Conservation (phyloP, 1,140 invertebrate genomes). For the Drosophila mayri region DNA sequence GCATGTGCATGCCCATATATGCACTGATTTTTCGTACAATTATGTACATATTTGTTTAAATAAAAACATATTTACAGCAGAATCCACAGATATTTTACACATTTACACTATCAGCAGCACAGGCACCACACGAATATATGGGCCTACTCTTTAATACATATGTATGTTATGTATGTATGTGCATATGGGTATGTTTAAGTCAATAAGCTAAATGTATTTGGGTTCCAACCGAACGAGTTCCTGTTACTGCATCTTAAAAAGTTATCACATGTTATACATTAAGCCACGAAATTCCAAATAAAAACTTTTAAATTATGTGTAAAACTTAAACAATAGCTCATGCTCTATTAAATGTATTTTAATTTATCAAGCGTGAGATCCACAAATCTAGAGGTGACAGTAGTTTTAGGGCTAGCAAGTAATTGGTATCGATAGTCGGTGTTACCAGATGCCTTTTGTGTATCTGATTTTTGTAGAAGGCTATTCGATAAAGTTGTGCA, state of each 20-base stretch:
- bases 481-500: neutral
- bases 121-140: slow-evolving; percentile 45
- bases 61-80: slow-evolving; percentile 43
- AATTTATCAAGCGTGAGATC: slow-evolving; percentile 65
- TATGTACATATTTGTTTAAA: slow-evolving; percentile 42
- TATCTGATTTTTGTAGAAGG: neutral
- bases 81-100: slow-evolving; percentile 46
- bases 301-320: slow-evolving; percentile 52
- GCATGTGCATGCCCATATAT: slow-evolving; percentile 32
- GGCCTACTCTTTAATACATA: slow-evolving; percentile 48
- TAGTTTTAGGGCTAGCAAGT: slow-evolving; percentile 10
- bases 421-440: slow-evolving; percentile 13
- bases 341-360: slow-evolving; percentile 73
- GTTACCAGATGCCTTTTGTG: neutral
- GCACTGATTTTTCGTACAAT: slow-evolving; percentile 37
- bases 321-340: slow-evolving; percentile 73
- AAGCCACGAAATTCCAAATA: slow-evolving; percentile 61
- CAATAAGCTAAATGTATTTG: slow-evolving; percentile 44
- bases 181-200: slow-evolving; percentile 43
- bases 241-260: slow-evolving; percentile 31
- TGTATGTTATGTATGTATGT: slow-evolving; percentile 34
- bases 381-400: slow-evolving; percentile 14
- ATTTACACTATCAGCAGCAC: slow-evolving; percentile 42
- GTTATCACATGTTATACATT: slow-evolving; percentile 43
- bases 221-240: slow-evolving; percentile 31